phyloP scores from a whole-genome alignment of 1,140 invertebrate genomes.

The Caenorhabditis latens region DNA sequence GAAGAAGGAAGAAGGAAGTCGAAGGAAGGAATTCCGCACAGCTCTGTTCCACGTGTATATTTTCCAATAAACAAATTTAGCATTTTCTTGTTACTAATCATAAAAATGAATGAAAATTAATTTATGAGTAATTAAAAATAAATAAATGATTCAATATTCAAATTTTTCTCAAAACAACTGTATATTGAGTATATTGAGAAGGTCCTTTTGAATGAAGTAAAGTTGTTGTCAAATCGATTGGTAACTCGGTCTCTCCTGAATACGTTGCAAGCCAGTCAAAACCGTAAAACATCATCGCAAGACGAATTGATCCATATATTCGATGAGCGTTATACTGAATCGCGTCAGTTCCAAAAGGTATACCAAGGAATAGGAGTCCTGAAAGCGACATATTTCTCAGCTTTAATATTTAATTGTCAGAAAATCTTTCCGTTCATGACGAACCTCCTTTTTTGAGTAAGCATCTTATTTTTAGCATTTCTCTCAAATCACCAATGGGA shows the following conservation, averaged over 20 bases:
- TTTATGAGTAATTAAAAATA: too few relatives aligned
- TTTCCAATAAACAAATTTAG: too few relatives aligned
- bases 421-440: neutral
- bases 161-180: neutral
- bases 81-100: too few relatives aligned
- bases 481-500: slow-evolving; percentile 55
- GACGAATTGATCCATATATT: slow-evolving; percentile 26
- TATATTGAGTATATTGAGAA: neutral
- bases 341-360: slow-evolving; percentile 24
- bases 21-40: too few relatives aligned
- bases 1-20: too few relatives aligned
- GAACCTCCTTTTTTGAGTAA: slow-evolving; percentile 37
- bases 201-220: neutral
- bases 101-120: too few relatives aligned
- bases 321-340: slow-evolving; percentile 31
- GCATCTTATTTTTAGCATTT: slow-evolving; percentile 30
- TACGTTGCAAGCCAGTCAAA: neutral
- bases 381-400: too few relatives aligned
- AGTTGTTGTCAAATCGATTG: neutral
- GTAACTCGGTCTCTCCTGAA: neutral
- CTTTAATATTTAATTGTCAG: neutral
- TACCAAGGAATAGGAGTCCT: slow-evolving; percentile 24
- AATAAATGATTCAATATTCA: neutral
- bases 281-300: neutral
- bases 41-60: too few relatives aligned